These are phyloP conservation scores for Poeciliopsis turneri DNA, from an alignment of 2,797 vertebrate species.

Conservation along the genomic window DNA sequence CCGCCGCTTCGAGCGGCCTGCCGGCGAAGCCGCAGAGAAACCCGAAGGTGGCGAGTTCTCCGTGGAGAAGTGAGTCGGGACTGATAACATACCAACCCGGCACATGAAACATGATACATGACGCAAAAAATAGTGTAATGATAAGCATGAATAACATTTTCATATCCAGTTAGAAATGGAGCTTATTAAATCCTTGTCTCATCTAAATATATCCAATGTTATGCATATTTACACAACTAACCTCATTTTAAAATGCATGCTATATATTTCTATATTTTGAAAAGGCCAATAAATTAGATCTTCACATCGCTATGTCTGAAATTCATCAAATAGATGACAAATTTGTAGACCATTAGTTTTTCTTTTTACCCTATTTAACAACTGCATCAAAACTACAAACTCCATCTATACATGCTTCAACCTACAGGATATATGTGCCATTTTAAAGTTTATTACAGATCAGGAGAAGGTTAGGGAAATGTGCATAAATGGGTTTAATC, in stretches of 20 bases:
- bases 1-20: slow-evolving; percentile 89
- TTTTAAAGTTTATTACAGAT: background rate
- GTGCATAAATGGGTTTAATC: background rate
- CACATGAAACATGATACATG: too few relatives aligned
- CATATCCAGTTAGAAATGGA: too few relatives aligned
- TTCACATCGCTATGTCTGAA: background rate
- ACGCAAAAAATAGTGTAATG: too few relatives aligned
- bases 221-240: too few relatives aligned
- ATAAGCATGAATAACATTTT: too few relatives aligned
- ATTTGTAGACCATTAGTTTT: background rate
- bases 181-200: too few relatives aligned
- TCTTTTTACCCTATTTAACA: background rate
- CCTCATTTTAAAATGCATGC: background rate
- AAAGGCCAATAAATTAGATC: background rate
- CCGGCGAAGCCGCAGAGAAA: slow-evolving; percentile 86
- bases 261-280: background rate
- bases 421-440: background rate
- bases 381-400: background rate
- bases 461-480: background rate
- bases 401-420: background rate
- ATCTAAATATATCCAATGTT: too few relatives aligned
- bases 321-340: background rate
- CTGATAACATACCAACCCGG: background rate
- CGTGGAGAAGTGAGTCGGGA: slow-evolving; percentile 90
- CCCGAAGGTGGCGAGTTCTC: slow-evolving; percentile 95